Evolutionary conservation across 2,797 vertebrate species (phyloP), one percentile per base, ranked within the genome.

Genomic region (Acipenser oxyrinchus): DNA sequence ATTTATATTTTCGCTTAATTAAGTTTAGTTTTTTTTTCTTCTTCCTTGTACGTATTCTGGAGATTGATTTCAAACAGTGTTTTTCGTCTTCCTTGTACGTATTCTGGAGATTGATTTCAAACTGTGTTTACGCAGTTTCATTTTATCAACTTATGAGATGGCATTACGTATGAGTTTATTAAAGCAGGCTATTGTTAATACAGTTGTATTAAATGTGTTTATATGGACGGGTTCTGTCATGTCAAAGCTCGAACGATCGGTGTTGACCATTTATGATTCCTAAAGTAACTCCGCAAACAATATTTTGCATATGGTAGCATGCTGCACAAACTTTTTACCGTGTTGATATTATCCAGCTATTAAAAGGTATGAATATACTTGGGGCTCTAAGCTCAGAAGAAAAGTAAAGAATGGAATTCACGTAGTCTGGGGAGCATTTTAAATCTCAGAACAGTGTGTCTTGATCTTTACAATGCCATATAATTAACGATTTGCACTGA

Each of bases 401-500:
- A 60, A 66, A 76, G 74, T 77, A 62, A 58, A 81, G 78, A 82
- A 78, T 70, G 77, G 64, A 66, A 70, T 70, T 50, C 50, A 60
- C 73, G 61, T 73, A 74, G 62, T 76, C 75, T 77, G 76, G 75
- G 70, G 0, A 74, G 78, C 68, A 67, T 72, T 74, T 69, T 64
- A 76, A 77, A 76, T 72, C 73, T 70, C 69, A 73, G 63, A 66
- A 65, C 79, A 69, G 66, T 75, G 80, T 68, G 82, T 80, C 81
- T 78, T 76, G 81, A 81, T 77, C 78, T 79, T 71, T 78, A 57
- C 74, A 76, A 76, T 75, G 80, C 75, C 83, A 74, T 77, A 77
- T 82, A 85, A 89, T 86, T 83, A 87, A 75, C 81, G 74, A 85
- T 84, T 82, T 78, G 79, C 82, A 72, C 67, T 78, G 81, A 75